Evolutionary conservation across 2,113 vertebrate species (phyloP).

Genomic region (Leucopsar rothschildi): DNA sequence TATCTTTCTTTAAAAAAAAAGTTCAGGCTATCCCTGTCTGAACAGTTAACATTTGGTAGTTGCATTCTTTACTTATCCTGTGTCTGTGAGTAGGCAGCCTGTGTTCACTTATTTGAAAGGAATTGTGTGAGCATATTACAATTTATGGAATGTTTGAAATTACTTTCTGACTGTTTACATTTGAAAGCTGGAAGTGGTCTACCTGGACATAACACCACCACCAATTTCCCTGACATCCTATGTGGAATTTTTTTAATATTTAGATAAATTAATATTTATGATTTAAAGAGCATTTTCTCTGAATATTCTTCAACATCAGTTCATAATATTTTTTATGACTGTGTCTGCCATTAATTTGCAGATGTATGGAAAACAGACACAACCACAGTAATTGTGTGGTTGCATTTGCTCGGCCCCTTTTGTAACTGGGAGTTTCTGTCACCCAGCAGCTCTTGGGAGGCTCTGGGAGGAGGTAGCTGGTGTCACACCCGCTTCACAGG

Average conservation of each 20-base stretch:
- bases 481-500: neutral
- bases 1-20: neutral
- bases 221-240: neutral
- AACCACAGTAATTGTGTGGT: neutral
- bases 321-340: neutral
- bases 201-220: neutral
- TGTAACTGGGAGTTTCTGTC: neutral
- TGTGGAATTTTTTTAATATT: neutral
- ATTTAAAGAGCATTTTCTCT: neutral
- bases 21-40: neutral
- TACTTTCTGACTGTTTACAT: neutral
- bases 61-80: neutral
- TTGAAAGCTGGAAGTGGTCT: neutral
- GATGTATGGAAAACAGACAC: neutral
- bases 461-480: neutral
- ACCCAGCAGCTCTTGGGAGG: neutral
- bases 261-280: neutral
- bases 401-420: neutral
- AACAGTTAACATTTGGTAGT: neutral
- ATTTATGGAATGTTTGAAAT: neutral
- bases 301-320: neutral
- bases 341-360: neutral
- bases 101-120: neutral
- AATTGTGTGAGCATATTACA: neutral
- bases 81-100: neutral